Conservation (phyloP, 2,113 vertebrate species). For the Prinia subflava region DNA sequence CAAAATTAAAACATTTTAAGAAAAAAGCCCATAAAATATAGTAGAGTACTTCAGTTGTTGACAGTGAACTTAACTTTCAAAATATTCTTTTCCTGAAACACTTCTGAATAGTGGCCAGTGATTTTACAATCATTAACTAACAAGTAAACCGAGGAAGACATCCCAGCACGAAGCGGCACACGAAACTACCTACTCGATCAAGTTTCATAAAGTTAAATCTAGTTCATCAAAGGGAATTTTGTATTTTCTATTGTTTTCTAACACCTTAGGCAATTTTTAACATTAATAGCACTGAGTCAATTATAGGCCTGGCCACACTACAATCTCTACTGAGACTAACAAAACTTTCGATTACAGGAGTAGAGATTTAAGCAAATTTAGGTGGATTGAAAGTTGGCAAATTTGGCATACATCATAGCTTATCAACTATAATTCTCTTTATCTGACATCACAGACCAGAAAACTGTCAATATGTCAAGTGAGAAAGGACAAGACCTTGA, state of each 20-base stretch:
- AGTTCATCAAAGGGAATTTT: not conserved
- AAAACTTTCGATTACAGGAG: not conserved
- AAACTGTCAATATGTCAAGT: not conserved
- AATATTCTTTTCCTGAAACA: not conserved
- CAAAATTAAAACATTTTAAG: not conserved
- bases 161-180: not conserved
- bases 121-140: not conserved
- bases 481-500: not conserved
- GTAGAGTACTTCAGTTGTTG: not conserved
- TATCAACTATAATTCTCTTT: not conserved
- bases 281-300: not conserved
- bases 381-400: not conserved
- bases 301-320: not conserved
- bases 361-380: not conserved
- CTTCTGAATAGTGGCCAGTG: not conserved
- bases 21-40: not conserved
- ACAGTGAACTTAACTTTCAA: not conserved
- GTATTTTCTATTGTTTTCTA: not conserved
- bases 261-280: not conserved
- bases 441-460: not conserved
- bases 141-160: not conserved
- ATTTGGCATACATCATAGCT: not conserved
- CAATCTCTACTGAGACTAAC: not conserved
- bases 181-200: not conserved
- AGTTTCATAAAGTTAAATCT: not conserved